Base-by-base conservation (phyloP, 2,797 vertebrate genomes). In the Lithobates sylvaticus region DNA sequence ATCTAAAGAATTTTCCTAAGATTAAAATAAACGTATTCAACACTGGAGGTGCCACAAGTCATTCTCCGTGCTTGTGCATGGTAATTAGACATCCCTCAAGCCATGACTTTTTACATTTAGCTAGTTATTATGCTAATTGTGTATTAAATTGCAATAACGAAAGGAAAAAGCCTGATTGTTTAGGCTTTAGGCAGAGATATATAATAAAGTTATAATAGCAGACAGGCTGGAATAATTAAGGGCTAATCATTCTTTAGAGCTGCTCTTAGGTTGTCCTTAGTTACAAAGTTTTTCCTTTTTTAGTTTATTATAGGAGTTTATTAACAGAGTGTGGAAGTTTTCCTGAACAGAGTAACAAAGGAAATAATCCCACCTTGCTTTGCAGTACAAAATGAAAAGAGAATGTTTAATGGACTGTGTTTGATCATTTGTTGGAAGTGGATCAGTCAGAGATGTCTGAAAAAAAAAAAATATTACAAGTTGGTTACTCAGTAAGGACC, bases 61-160 rank as follows among this genome's bases (percentile, higher is more conserved):
- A 26, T 12, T 69, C 42, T 47, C 39, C n/a, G 42, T 80, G 67
- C 50, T 44, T 44, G 29, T 74, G 71, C 47, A 70, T 50, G 47
- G 47, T 84, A 84, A 84, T 84, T 44, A 84, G 68, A 13, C 13
- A 34, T 78, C 83, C 83, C 76, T 68, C 50, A 47, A 54, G 83
- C 75, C 83, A 72, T 47, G 68, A 34, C 68, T 78, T 84, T 39
- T 84, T 78, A 78, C 76, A 84, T 84, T 78, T 70, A 71, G 76
- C 67, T 39, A 61, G 76, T 78, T 78, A 84, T 71, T 84, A 84
- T 78, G 83, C 67, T 84, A 78, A 71, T 78, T 78, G 70, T 72
- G 42, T 72, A 78, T 78, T 72, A 78, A 71, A 71, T 78, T 26
- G 67, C 36, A 84, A 84, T 84, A 74, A 77, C 67, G 65, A 78